Base-by-base conservation (phyloP, 2,113 vertebrate species). In the Etia nguti region DNA sequence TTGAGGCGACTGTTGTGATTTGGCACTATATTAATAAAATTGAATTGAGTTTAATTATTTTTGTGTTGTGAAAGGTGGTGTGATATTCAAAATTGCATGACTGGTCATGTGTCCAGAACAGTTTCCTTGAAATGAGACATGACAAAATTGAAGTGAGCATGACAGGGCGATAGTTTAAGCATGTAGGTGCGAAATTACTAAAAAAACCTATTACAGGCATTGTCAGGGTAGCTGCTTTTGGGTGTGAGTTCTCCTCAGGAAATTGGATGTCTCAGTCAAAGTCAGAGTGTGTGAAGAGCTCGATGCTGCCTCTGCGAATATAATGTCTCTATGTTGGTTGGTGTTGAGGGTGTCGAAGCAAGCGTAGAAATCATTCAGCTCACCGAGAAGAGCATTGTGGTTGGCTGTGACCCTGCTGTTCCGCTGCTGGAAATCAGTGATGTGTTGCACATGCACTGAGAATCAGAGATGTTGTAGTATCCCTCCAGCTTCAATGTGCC, bases 301-400 rank as follows among this genome's bases (percentile, higher is more conserved):
- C 31, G 18, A n/a, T 36, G 59, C 31, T 62, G 59, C 16, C 0
- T 62, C 16, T 5, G 9, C 59, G 34, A 62, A 9, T 20, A 20
- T 29, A 62, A 62, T 36, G 0, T 62, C 6, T 62, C 31, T 62
- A 2, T 0, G 0, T 62, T 65, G 59, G 59, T 12, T 62, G 18
- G 59, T 7, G 60, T 65, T 36, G 12, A 65, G 18, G 10, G 4
- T 4, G 10, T 38, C 10, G 10, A 38, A 38, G 36, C 31, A n/a
- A 65, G 18, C 18, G n/a, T 36, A 31, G 6, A 10, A 36, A 65
- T 4, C 31, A 36, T 0, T 62, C 59, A 62, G 18, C 31, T 62
- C 18, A 62, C 36, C 10, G 11, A 62, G 31, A 4, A 62, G 59
- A 36, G 18, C 60, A 36, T 8, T 65, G 60, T 1, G 59, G 59